Evolutionary conservation across 2,888 invertebrate species (phyloP), one percentile per base, ranked within the genome.

Genomic region (Aphodius granarius): DNA sequence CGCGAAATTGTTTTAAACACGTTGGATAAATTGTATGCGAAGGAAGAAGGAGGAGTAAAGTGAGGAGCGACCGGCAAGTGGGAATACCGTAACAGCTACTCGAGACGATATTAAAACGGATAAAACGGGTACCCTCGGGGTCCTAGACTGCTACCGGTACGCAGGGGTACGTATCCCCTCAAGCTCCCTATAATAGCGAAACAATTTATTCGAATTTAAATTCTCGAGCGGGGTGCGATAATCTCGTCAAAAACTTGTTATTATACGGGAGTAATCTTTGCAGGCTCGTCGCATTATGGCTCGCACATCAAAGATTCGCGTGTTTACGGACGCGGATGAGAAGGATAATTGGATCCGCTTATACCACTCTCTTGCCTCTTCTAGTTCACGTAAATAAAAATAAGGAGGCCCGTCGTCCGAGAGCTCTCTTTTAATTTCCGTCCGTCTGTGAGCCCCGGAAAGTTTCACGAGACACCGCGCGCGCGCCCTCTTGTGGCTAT

Each of bases 231-330:
- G 80, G 77, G 79, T 22, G 75, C 83, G 84, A 82, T 86, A 86
- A 86, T 86, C 85, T 84, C 83, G 85, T 86, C 85, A 86, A 85
- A 86, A 86, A 86, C 85, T 86, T 86, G 86, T 86, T 86, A 86
- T 86, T 84, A 85, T 85, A 84, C 85, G 84, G 85, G 85, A 85
- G 85, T 86, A 86, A 86, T 86, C 85, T 85, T 84, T 85, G 83
- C 83, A 81, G 79, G 83, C 43, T 43, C 43, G 43, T 43, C 43
- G 43, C 43, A 43, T 43, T 43, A 43, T 43, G 43, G 43, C 43
- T 6, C 43, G 43, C 43, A 43, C 43, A 43, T 43, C 43, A 43
- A 43, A 43, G 43, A 43, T 43, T 43, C 43, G 43, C 43, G 43
- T 43, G 43, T 43, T 43, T 43, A 43, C 43, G 43, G 43, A 43